Base-by-base conservation (phyloP, 2,888 invertebrate species). In the Nephrotoma appendiculata region DNA sequence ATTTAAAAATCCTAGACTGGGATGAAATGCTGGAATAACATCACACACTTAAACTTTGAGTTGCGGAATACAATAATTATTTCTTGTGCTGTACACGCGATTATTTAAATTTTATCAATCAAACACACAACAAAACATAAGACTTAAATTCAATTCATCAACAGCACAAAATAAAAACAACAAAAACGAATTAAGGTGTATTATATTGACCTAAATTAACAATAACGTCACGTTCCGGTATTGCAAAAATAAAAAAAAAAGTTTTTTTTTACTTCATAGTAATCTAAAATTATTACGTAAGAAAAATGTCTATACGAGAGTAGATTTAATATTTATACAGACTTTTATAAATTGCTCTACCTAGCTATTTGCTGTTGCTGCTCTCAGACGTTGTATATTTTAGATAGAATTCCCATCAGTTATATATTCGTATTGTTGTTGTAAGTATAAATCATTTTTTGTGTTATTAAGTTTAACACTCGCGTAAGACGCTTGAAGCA, bases 151-250 rank as follows among this genome's bases (percentile, higher is more conserved):
- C 71, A 71, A 71, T 71, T 71, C 85, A 85, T 85, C 85, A 85
- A 85, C 42, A 12, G 31, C 83, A 5, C 11, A 71, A 71, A 71
- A 12, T 31, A 71, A 71, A 9, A 71, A 71, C 19, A 71, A 71
- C 7, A 87, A 88, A 87, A 88, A 87, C 87, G 87, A 87, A 87
- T 88, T 88, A 88, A 89, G 88, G 89, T 89, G 89, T 89, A 89
- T 89, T 71, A 31, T 71, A 31, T 89, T 89, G 89, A 89, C 89
- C 89, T 87, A 89, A 89, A 89, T 89, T 89, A 88, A 87, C 87
- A 71, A 71, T 71, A 71, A 87, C 88, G 89, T 89, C 89, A 89
- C 89, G 89, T 89, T 89, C 89, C 89, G 89, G 89, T 88, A 88
- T 88, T 89, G 88, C 88, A 88, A 89, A 88, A 88, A 71, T 31